Percentiles rank a stretch among this genome's conserved stretches.
phyloP scores from a whole-genome alignment of 2,888 invertebrate genomes.

The Xestia c-nigrum region DNA sequence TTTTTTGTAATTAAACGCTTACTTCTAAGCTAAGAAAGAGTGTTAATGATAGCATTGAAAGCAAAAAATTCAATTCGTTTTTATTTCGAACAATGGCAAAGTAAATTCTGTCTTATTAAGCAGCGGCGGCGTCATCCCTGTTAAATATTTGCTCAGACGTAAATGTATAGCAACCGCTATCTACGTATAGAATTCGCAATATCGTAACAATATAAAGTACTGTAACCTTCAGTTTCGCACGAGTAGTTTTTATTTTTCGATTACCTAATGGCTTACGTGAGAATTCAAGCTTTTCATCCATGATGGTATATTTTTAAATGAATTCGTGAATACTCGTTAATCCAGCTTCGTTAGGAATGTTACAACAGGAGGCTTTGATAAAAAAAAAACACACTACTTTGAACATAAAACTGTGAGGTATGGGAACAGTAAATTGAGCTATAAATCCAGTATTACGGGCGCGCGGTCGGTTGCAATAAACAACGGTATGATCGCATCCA shows the following conservation, averaged over 20 bases:
- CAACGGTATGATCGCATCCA: conserved; percentile 59
- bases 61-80: conserved; percentile 5
- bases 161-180: conserved; percentile 46
- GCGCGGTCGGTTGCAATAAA: conserved; percentile 64
- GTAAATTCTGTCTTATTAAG: conserved; percentile 22
- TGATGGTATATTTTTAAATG: conserved; percentile 21
- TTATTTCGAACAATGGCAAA: conserved; percentile 25
- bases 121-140: conserved; percentile 20
- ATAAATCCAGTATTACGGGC: conserved; percentile 64
- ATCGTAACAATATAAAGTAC: conserved; percentile 49
- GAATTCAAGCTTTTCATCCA: conserved; percentile 41
- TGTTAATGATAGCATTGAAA: conserved; percentile 1
- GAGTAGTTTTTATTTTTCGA: conserved; percentile 56
- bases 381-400: conserved; percentile 49
- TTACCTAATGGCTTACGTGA: conserved; percentile 51
- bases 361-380: conserved; percentile 33
- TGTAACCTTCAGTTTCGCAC: conserved; percentile 42
- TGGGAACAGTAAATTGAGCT: conserved; percentile 71
- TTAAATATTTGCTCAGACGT: conserved; percentile 53
- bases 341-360: conserved; percentile 26
- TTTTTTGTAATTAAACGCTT: conserved; percentile 45
- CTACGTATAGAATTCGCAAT: conserved; percentile 37
- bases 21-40: conserved; percentile 11
- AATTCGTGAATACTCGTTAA: conserved; percentile 25
- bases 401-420: conserved; percentile 62